Conservation (phyloP, 2,797 vertebrate genomes). For the Argentina silus region DNA sequence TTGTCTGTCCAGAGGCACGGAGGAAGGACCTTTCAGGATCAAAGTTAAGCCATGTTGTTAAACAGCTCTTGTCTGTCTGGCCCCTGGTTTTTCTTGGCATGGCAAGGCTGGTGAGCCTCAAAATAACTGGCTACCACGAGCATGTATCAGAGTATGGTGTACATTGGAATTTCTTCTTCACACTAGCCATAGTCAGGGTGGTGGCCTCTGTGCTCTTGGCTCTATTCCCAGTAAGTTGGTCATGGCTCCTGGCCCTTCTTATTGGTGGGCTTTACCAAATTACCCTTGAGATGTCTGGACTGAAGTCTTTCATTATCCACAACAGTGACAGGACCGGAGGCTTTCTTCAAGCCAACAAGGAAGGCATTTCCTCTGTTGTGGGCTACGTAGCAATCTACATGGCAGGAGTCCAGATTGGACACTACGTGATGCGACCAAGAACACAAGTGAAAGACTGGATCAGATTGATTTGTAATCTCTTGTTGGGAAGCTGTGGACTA, state of each 20-base stretch:
- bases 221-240: slow-evolving; percentile 73
- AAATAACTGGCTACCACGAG: slow-evolving; percentile 88
- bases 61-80: slow-evolving; percentile 85
- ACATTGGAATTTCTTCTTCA: slow-evolving; percentile 99
- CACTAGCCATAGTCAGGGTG: slow-evolving; percentile 85
- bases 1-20: slow-evolving; percentile 90
- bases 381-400: slow-evolving; percentile 91
- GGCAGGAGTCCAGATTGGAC: slow-evolving; percentile 89
- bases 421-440: slow-evolving; percentile 79
- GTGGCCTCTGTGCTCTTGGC: slow-evolving; percentile 82
- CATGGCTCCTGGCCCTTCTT: slow-evolving; percentile 80
- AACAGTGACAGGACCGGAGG: slow-evolving; percentile 79
- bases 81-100: slow-evolving; percentile 85
- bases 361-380: slow-evolving; percentile 87
- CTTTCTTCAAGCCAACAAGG: slow-evolving; percentile 90
- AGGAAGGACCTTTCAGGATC: slow-evolving; percentile 65
- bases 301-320: slow-evolving; percentile 85
- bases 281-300: slow-evolving; percentile 77
- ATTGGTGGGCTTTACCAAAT: slow-evolving; percentile 83
- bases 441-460: slow-evolving; percentile 81
- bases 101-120: slow-evolving; percentile 83
- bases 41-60: slow-evolving; percentile 69
- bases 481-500: slow-evolving; percentile 65
- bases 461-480: slow-evolving; percentile 61
- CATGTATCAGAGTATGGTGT: slow-evolving; percentile 93